Evolutionary conservation across 2,888 invertebrate species (phyloP).

Genomic region (Cryptocheilus praepositus): DNA sequence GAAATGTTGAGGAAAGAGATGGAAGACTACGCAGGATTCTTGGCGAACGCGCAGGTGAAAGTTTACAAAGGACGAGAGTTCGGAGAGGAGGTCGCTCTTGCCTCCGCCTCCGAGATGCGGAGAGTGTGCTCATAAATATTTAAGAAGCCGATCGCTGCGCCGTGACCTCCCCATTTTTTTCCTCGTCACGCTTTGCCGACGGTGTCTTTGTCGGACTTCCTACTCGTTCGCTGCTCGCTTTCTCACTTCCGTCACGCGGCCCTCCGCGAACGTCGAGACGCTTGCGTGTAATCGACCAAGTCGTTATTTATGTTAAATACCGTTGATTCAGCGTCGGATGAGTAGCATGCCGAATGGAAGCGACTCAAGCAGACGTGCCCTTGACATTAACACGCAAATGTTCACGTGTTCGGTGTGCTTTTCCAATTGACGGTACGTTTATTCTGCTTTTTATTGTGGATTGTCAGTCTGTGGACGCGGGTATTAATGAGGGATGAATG

Average conservation of each 20-base stretch:
- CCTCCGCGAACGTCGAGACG: too few species aligned
- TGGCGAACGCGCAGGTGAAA: constrained; percentile 40
- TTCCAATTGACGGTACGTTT: too few species aligned
- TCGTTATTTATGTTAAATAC: background rate
- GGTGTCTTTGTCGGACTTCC: background rate
- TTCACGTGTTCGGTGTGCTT: too few species aligned
- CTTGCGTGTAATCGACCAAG: too few species aligned
- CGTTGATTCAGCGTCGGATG: background rate
- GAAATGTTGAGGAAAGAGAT: too few species aligned
- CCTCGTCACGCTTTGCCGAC: background rate
- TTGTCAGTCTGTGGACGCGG: too few species aligned
- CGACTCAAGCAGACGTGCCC: background rate
- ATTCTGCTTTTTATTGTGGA: too few species aligned
- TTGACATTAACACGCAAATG: too few species aligned
- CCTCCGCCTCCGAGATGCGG: background rate
- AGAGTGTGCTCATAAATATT: constrained; percentile 23
- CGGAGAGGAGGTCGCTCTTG: constrained; percentile 21
- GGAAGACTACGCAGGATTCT: background rate
- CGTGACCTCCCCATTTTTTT: background rate
- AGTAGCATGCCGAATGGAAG: too few species aligned
- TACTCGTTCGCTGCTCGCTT: background rate
- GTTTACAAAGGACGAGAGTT: constrained; percentile 53
- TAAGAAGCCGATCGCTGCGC: constrained; percentile 4
- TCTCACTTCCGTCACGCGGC: background rate
- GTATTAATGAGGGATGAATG: too few species aligned